Evolutionary conservation across 2,888 invertebrate species (phyloP).

Genomic region (Temnothorax unifasciatus): DNA sequence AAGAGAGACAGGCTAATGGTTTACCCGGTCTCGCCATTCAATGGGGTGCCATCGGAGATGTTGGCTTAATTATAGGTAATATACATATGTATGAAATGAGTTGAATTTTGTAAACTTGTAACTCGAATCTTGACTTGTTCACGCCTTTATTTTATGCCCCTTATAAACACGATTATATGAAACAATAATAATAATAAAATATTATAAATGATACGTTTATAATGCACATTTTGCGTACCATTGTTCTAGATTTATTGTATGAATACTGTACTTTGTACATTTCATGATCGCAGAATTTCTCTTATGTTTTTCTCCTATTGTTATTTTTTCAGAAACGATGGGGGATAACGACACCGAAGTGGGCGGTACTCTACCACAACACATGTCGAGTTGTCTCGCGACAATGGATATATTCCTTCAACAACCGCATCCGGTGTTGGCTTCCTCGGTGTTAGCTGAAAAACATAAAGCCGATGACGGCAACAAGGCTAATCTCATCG

Average conservation of each 20-base stretch:
- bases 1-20: slow-evolving; percentile 93
- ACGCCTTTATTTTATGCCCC: not conserved
- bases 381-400: slow-evolving; percentile 96
- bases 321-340: slow-evolving; percentile 90
- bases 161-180: not conserved
- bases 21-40: slow-evolving; percentile 97
- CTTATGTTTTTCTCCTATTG: not conserved
- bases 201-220: not conserved
- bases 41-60: slow-evolving; percentile 99
- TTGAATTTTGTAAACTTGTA: not conserved
- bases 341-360: slow-evolving; percentile 96
- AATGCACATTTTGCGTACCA: not conserved
- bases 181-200: not conserved
- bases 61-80: slow-evolving; percentile 92
- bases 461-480: slow-evolving; percentile 89
- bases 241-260: not conserved
- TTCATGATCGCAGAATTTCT: not conserved
- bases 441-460: slow-evolving; percentile 95
- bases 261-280: not conserved
- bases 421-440: slow-evolving; percentile 93
- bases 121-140: too few species aligned
- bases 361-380: slow-evolving; percentile 98
- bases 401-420: slow-evolving; percentile 96
- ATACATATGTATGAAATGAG: slow-evolving; percentile 1
- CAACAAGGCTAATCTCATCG: slow-evolving; percentile 90